phyloP scores from a whole-genome alignment of 2,888 invertebrate species.

The Papilio gigon region DNA sequence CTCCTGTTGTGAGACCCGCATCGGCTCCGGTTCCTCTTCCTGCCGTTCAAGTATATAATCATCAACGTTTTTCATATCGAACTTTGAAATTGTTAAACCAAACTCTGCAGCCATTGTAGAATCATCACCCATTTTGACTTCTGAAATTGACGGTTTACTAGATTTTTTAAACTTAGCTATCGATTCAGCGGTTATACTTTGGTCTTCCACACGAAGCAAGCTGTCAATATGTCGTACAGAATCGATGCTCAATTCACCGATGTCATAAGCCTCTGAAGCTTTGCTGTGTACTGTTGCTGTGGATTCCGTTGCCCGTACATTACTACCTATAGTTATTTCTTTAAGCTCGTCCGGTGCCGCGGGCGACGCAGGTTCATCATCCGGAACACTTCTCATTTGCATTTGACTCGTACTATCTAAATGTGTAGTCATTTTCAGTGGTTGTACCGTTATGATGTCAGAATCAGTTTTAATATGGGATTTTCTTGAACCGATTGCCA shows the following conservation, averaged over 20 bases:
- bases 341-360: background rate
- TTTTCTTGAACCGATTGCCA: background rate
- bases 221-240: constrained; percentile 45
- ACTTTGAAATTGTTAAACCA: constrained; percentile 7
- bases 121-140: constrained; percentile 9
- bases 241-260: constrained; percentile 5
- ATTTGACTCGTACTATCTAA: background rate
- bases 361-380: background rate
- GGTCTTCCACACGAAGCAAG: constrained; percentile 49
- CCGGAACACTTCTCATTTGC: background rate
- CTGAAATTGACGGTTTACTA: constrained; percentile 40
- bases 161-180: constrained; percentile 46
- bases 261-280: constrained; percentile 16
- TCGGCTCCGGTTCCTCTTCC: constrained; percentile 10
- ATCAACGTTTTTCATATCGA: constrained; percentile 37
- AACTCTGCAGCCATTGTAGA: background rate
- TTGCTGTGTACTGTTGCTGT: constrained; percentile 17
- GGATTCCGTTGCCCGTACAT: constrained; percentile 1
- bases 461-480: constrained; percentile 5
- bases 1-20: constrained; percentile 13
- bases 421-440: background rate
- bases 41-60: constrained; percentile 38
- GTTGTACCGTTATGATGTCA: background rate
- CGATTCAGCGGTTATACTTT: constrained; percentile 48
- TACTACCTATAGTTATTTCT: background rate